Evolutionary conservation across 2,888 invertebrate species (phyloP).

Genomic region (Linnaemya vulpina): DNA sequence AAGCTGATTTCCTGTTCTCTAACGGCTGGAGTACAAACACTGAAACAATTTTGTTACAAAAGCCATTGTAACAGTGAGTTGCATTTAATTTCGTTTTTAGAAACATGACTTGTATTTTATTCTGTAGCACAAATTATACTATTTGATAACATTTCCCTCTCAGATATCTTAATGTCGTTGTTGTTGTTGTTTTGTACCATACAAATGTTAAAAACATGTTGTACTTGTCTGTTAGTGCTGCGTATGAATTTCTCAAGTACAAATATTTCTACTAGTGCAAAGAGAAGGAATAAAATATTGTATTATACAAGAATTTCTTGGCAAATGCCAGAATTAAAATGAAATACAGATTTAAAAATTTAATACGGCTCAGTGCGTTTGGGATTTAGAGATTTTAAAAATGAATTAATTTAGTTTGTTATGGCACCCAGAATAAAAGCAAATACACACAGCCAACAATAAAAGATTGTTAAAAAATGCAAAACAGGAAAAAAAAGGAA

Average conservation of each 20-base stretch:
- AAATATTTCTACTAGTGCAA: slow-evolving; percentile 22
- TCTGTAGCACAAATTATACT: slow-evolving; percentile 60
- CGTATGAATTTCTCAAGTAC: slow-evolving; percentile 3
- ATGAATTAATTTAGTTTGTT: slow-evolving; percentile 66
- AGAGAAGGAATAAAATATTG: not conserved
- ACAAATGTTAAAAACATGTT: slow-evolving; percentile 24
- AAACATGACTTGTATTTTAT: slow-evolving; percentile 55
- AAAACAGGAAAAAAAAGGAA: not conserved
- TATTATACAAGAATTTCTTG: slow-evolving; percentile 37
- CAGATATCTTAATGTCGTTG: not conserved
- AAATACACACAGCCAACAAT: not conserved
- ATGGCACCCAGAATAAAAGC: slow-evolving; percentile 33
- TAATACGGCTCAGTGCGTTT: slow-evolving; percentile 64
- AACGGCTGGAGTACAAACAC: not conserved
- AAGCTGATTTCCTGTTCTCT: slow-evolving; percentile 40
- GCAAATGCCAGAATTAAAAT: slow-evolving; percentile 66
- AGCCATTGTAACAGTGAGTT: slow-evolving; percentile 46
- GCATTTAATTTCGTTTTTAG: slow-evolving; percentile 57
- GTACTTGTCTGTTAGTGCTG: slow-evolving; percentile 29
- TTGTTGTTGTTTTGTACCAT: not conserved
- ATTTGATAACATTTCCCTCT: slow-evolving; percentile 28
- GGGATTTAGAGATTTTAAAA: slow-evolving; percentile 60
- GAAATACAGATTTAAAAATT: slow-evolving; percentile 70
- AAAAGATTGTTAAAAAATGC: slow-evolving; percentile 8
- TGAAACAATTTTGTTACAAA: slow-evolving; percentile 13